Conservation (phyloP, 2,888 invertebrate species). For the Congeria kusceri region DNA sequence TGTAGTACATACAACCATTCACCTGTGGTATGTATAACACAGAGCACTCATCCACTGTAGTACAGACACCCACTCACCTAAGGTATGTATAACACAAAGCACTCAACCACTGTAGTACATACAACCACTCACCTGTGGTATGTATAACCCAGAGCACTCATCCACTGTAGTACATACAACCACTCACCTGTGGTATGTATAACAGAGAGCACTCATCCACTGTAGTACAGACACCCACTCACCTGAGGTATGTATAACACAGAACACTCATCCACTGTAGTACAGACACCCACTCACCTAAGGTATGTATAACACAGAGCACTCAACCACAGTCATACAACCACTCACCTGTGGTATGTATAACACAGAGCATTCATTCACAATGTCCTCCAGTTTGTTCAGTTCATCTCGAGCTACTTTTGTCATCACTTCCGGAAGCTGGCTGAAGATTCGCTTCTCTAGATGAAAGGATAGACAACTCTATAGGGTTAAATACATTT, state of each 20-base stretch:
- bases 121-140: too few relatives aligned
- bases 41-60: not conserved
- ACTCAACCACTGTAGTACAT: conserved; percentile 74
- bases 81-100: conserved; percentile 86
- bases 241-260: conserved; percentile 88
- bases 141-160: too few relatives aligned
- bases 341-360: conserved; percentile 87
- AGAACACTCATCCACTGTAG: conserved; percentile 81
- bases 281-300: not conserved
- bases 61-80: conserved; percentile 87
- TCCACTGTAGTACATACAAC: too few relatives aligned
- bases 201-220: not conserved
- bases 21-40: not conserved
- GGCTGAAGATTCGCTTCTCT: conserved; percentile 90
- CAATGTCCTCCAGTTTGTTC: conserved; percentile 87
- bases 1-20: too few relatives aligned
- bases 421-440: conserved; percentile 91
- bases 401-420: conserved; percentile 91
- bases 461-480: conserved; percentile 38
- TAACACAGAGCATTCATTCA: conserved; percentile 84
- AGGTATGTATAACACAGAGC: conserved; percentile 4
- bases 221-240: not conserved
- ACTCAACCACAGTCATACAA: too few relatives aligned
- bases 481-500: too few relatives aligned
- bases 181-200: too few relatives aligned